Evolutionary conservation across 2,888 invertebrate genomes (phyloP), one percentile per base, ranked within the genome.

Genomic region (Zele albiditarsus): DNA sequence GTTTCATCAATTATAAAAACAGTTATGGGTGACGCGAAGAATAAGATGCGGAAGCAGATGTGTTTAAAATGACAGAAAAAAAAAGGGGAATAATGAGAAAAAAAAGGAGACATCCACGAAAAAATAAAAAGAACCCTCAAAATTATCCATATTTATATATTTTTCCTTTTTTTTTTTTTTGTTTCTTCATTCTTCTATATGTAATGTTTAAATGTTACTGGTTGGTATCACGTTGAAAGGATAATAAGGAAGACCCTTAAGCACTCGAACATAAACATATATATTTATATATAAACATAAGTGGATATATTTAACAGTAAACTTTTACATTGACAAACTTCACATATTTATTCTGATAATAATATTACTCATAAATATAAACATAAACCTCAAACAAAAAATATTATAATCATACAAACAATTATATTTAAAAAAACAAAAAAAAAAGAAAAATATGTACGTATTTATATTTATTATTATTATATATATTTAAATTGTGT

Each of bases 21-120:
- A 12, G 46, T 67, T 67, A 27, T 16, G 23, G n/a, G 46, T 38
- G 27, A 66, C 66, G 46, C 6, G 27, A 49, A 27, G 25, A 67
- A 67, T 25, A 25, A 67, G 67, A 27, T 27, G 25, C 67, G 67
- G 67, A 67, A 67, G 49, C 67, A 67, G 67, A 46, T 49, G 67
- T 42, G 25, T 46, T 8, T 67, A 38, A 8, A 1, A 53, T 53
- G 38, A 38, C 31, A 31, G 6, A 31, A 49, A 2, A 14, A 14
- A 42, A 14, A 42, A 42, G 8, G 8, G 2, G 10, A 42, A 14
- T 2, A 14, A 42, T 6, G 6, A 20, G n/a, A 20, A 53, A 53
- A 20, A 20, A 20, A 53, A 23, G 8, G n/a, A 46, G 4, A 53
- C 3, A 53, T 53, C 20, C 20, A 2, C 2, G 20, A 53, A 46